These are phyloP conservation scores for Solea senegalensis DNA, from an alignment of 2,113 vertebrate genomes.

Conservation along the genomic window DNA sequence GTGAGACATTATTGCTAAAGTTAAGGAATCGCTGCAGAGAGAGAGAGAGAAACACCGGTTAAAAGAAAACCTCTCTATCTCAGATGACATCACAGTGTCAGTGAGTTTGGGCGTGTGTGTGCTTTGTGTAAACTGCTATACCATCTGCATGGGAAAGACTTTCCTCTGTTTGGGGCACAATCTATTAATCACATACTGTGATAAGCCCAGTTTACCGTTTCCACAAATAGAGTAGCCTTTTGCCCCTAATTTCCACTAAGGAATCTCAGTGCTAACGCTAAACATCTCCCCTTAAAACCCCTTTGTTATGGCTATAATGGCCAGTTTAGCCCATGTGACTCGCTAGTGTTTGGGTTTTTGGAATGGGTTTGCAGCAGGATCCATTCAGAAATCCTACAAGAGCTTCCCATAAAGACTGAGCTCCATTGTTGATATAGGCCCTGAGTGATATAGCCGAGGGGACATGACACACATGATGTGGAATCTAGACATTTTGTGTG, in stretches of 20 bases:
- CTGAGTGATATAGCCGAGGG: constrained; percentile 59
- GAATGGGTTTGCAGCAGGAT: constrained; percentile 51
- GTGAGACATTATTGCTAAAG: no score
- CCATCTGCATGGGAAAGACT: constrained; percentile 36
- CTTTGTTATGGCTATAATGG: constrained; percentile 77
- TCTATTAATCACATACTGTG: constrained; percentile 57
- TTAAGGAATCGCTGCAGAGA: no score
- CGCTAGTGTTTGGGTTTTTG: constrained; percentile 75
- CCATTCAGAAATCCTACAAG: constrained; percentile 66
- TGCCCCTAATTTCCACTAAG: constrained; percentile 56
- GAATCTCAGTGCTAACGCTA: constrained; percentile 69
- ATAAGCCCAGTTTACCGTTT: constrained; percentile 69
- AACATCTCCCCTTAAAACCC: constrained; percentile 66
- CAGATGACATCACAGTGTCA: constrained; percentile 35
- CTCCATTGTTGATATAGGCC: constrained; percentile 68
- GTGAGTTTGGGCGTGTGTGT: constrained; percentile 4
- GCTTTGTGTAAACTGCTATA: constrained; percentile 6
- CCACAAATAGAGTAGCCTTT: constrained; percentile 53
- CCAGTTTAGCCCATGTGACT: constrained; percentile 64
- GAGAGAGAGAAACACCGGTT: no score
- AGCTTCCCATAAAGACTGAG: constrained; percentile 57
- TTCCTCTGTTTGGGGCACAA: constrained; percentile 45
- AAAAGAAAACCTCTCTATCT: constrained; percentile 11
- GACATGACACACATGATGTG: constrained; percentile 64
- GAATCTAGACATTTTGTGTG: constrained; percentile 64